These are phyloP conservation scores for Phenacoccus solenopsis DNA, from an alignment of 1,140 invertebrate species.

Conservation along the genomic window DNA sequence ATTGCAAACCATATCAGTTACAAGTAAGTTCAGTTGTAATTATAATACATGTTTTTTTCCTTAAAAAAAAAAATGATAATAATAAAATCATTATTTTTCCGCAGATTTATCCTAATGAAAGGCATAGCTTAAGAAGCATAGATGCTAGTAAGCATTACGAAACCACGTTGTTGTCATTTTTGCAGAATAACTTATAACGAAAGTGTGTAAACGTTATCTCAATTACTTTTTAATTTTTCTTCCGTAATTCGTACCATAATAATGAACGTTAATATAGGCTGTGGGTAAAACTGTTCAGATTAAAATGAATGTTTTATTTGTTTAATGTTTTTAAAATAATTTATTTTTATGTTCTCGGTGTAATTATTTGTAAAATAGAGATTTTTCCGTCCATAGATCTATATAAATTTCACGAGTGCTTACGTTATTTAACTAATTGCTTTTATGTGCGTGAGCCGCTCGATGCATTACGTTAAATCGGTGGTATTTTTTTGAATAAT, in stretches of 20 bases:
- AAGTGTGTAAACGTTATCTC: neutral
- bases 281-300: neutral
- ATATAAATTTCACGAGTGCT: neutral
- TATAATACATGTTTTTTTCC: no score
- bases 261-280: neutral
- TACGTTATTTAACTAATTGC: neutral
- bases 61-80: no score
- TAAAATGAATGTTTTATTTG: neutral
- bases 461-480: neutral
- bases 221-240: neutral
- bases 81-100: slow-evolving; percentile 23
- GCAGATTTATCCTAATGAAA: slow-evolving; percentile 81
- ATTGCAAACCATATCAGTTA: slow-evolving; percentile 80
- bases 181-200: slow-evolving; percentile 72
- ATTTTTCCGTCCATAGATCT: neutral
- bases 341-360: neutral
- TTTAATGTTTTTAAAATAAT: neutral
- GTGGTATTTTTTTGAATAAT: no score
- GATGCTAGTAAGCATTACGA: slow-evolving; percentile 94
- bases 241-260: neutral
- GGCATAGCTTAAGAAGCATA: slow-evolving; percentile 81
- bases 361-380: neutral
- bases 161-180: slow-evolving; percentile 78
- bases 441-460: neutral
- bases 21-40: slow-evolving; percentile 43